Evolutionary conservation across 1,140 invertebrate species (phyloP).

Genomic region (Drosophila azteca): DNA sequence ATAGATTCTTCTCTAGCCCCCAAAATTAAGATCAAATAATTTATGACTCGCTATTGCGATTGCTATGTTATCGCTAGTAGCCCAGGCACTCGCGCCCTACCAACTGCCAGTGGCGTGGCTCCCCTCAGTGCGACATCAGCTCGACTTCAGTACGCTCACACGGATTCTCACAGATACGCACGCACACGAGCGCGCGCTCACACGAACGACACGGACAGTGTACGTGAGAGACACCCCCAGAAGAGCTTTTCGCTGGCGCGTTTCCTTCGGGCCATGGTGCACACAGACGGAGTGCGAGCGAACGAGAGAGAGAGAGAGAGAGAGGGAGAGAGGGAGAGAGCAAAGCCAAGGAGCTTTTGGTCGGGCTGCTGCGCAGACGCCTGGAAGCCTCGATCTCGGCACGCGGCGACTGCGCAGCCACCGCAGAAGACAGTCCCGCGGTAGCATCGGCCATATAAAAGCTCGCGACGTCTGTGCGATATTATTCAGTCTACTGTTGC

Average conservation of each 20-base stretch:
- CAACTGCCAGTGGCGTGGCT: slow-evolving; percentile 25
- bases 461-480: slow-evolving; percentile 74
- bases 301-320: slow-evolving; percentile 22
- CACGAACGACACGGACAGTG: slow-evolving; percentile 65
- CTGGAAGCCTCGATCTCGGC: slow-evolving; percentile 35
- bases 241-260: slow-evolving; percentile 51
- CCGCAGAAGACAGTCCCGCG: slow-evolving; percentile 42
- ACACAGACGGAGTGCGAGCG: slow-evolving; percentile 8
- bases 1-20: no score
- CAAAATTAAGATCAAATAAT: no score
- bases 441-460: slow-evolving; percentile 82
- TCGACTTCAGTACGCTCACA: slow-evolving; percentile 13
- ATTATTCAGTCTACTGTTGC: slow-evolving; percentile 83
- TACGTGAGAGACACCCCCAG: slow-evolving; percentile 49
- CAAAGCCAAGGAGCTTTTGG: slow-evolving; percentile 56
- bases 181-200: slow-evolving; percentile 39
- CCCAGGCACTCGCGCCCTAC: slow-evolving; percentile 48
- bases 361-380: slow-evolving; percentile 28
- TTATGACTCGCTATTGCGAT: neutral
- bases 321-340: slow-evolving; percentile 26
- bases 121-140: neutral
- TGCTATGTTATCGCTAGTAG: slow-evolving; percentile 10
- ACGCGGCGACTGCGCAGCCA: slow-evolving; percentile 43
- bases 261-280: slow-evolving; percentile 57
- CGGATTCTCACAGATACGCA: slow-evolving; percentile 41